A percentile compares a stretch with the other conserved stretches of the same genome.
Conservation (phyloP, 1,140 invertebrate genomes). For the Theocolax elegans region DNA sequence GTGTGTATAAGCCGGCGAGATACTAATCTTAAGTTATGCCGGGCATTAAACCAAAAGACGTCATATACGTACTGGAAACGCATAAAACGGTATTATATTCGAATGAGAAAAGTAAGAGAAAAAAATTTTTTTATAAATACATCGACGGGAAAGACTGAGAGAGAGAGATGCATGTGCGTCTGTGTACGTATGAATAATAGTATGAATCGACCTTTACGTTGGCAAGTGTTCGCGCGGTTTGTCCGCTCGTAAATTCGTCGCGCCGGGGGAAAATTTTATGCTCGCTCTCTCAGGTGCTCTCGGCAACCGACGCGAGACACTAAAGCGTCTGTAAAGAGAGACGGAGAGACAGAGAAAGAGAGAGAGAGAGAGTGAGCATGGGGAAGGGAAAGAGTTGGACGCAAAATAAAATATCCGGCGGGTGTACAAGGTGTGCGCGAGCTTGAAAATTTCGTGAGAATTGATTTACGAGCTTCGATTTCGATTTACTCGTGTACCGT, state of each 20-base stretch:
- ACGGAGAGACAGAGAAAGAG: neutral
- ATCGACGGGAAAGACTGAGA: neutral
- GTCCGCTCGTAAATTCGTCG: constrained; percentile 38
- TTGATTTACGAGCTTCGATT: no score
- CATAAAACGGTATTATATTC: constrained; percentile 6
- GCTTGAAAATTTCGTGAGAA: no score
- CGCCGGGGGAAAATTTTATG: constrained; percentile 31
- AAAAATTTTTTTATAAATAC: neutral
- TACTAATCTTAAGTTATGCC: constrained; percentile 30
- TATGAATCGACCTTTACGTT: neutral
- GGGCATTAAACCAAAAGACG: neutral
- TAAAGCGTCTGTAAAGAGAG: neutral
- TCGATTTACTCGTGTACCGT: no score
- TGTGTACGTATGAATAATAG: neutral
- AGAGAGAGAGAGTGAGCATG: neutral
- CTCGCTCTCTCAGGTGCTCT: constrained; percentile 26
- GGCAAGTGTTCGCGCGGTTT: neutral
- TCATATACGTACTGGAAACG: neutral
- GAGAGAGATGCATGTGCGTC: no score
- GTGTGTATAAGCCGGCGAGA: constrained; percentile 4
- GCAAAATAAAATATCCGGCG: no score
- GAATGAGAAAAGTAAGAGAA: neutral
- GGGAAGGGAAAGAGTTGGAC: neutral
- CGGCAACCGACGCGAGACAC: constrained; percentile 30
- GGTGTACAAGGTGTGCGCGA: no score